phyloP scores from a whole-genome alignment of 2,888 invertebrate genomes.

The Pimpla rufipes region DNA sequence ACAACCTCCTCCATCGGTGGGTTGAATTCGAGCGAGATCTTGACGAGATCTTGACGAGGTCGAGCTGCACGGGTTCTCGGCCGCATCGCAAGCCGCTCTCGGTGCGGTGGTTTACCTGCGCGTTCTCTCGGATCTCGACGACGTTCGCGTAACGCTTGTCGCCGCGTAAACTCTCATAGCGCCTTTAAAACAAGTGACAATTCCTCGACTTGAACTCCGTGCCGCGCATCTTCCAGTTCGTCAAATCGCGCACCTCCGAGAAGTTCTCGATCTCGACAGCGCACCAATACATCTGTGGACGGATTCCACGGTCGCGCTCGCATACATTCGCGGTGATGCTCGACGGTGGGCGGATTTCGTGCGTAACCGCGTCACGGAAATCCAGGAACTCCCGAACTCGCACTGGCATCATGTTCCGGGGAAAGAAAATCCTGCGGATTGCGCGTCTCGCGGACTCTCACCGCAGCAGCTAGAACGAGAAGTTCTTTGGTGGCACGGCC shows the following conservation, averaged over 20 bases:
- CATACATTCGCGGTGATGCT: slow-evolving; percentile 3
- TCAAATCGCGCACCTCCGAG: background rate
- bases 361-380: background rate
- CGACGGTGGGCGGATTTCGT: background rate
- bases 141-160: background rate
- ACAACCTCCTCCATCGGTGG: background rate
- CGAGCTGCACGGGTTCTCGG: background rate
- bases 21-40: slow-evolving; percentile 17
- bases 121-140: background rate
- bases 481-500: background rate
- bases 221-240: background rate
- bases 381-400: background rate
- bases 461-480: background rate
- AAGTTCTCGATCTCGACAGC: background rate
- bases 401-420: slow-evolving; percentile 3
- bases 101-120: background rate
- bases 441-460: background rate
- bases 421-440: slow-evolving; percentile 13
- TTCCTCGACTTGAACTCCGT: background rate
- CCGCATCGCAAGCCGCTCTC: background rate
- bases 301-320: background rate
- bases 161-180: background rate
- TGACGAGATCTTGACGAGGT: background rate
- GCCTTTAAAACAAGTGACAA: background rate
- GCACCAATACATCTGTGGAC: background rate